These are phyloP conservation scores for Heliconius congener DNA, from an alignment of 1,140 invertebrate species.

Conservation along the genomic window DNA sequence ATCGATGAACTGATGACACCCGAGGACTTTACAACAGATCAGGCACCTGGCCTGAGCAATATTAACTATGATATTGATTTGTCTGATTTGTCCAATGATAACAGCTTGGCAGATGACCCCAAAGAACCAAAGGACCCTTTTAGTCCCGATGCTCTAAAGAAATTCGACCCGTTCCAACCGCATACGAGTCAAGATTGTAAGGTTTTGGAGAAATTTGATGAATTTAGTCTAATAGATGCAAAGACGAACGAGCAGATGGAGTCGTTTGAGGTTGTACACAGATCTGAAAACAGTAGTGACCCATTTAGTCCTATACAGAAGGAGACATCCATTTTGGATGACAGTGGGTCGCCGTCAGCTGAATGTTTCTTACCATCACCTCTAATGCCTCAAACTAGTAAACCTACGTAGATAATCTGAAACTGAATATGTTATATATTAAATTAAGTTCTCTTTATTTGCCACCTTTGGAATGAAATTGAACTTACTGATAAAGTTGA, in stretches of 20 bases:
- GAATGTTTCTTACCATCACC: conserved; percentile 85
- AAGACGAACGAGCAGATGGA: conserved; percentile 46
- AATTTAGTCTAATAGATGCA: conserved; percentile 59
- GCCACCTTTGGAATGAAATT: too few relatives aligned
- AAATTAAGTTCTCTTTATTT: background rate
- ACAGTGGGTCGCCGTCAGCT: conserved; percentile 81
- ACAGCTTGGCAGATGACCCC: conserved; percentile 84
- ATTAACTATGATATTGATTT: conserved; percentile 88
- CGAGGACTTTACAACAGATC: conserved; percentile 81
- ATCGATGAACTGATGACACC: conserved; percentile 82
- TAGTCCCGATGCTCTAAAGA: conserved; percentile 59
- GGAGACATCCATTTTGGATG: conserved; percentile 81
- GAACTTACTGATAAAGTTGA: too few relatives aligned
- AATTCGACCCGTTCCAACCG: conserved; percentile 61
- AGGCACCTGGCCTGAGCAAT: conserved; percentile 83
- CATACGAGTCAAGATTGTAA: conserved; percentile 44
- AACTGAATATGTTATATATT: background rate
- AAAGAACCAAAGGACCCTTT: conserved; percentile 65
- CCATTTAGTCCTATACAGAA: conserved; percentile 49
- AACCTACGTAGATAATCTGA: conserved; percentile 24
- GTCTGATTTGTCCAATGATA: conserved; percentile 86
- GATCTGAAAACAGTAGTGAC: conserved; percentile 40
- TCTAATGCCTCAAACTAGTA: conserved; percentile 79
- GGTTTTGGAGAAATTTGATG: conserved; percentile 61
- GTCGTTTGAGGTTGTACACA: conserved; percentile 61